These are phyloP conservation scores for Microtus ochrogaster DNA, from an alignment of 2,113 vertebrate species.

Conservation along the genomic window DNA sequence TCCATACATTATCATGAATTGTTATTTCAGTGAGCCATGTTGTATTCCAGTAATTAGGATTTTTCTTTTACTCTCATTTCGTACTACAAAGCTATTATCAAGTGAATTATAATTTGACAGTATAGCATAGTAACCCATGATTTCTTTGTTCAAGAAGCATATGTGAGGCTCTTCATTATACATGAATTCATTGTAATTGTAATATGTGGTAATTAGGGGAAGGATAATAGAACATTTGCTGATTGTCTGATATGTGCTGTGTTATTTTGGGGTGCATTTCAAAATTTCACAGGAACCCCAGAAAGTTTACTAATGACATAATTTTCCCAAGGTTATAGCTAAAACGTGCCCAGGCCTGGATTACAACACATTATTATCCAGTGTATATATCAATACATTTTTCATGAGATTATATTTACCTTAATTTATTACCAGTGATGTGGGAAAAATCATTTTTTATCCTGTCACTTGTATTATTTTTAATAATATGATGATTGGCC, in stretches of 20 bases:
- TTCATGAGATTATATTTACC: not conserved
- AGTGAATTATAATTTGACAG: constrained; percentile 24
- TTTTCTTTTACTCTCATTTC: not conserved
- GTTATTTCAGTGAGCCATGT: not conserved
- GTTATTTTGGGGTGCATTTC: not conserved
- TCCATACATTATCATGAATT: not conserved
- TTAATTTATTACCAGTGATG: not conserved
- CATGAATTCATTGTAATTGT: constrained; percentile 27
- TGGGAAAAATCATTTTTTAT: too few species aligned
- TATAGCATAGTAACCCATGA: not conserved
- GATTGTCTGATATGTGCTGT: not conserved
- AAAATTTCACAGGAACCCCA: not conserved
- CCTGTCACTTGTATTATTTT: too few species aligned
- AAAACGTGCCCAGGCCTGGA: not conserved
- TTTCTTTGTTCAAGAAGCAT: constrained; percentile 21
- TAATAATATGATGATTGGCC: too few species aligned
- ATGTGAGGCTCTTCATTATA: not conserved
- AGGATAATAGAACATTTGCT: not conserved
- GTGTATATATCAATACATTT: not conserved
- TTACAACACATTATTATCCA: not conserved
- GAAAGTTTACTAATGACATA: not conserved
- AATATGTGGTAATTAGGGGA: not conserved
- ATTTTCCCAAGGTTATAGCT: constrained; percentile 9
- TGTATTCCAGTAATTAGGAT: not conserved
- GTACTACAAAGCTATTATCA: not conserved